Evolutionary conservation across 2,113 vertebrate genomes (phyloP), one percentile per base, ranked within the genome.

Genomic region (Charadrius vociferus): DNA sequence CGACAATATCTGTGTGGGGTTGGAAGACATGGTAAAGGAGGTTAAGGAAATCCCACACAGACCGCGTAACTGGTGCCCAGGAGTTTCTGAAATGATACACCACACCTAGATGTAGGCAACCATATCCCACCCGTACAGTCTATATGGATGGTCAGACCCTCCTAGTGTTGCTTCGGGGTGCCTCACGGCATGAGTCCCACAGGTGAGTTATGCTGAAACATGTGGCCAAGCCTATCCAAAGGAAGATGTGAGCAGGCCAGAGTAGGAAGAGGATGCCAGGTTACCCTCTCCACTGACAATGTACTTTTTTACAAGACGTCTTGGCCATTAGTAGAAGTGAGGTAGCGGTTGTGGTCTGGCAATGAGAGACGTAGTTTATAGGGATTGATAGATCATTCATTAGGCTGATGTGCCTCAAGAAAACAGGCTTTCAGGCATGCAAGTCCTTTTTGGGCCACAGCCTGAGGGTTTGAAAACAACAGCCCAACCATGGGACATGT

Each of bases 151-250:
- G 10, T 70, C 55, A 43, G 47, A 43, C 41, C 20, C 62, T 37
- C 17, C 43, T 29, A 22, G n/a, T 3, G 1, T 37, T 1, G 0
- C 29, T 59, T 34, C 3, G 2, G 61, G 12, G 14, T 45, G 18
- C 66, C 21, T 67, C 26, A 47, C 41, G n/a, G 13, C 45, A 14
- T 12, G 15, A 43, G 19, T 63, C 41, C n/a, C 36, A 14, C 32
- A 18, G 19, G 27, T 0, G 2, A 56, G 32, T 59, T 72, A 26
- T 9, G 34, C 41, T 80, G 53, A 74, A 89, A 61, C 26, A 7
- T 12, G 14, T 36, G 41, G 30, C 17, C 72, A 36, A 20, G 52
- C 39, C 39, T n/a, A 23, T 24, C 29, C 30, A 47, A 36, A 66
- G 55, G 71, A 39, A 37, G n/a, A 59, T 23, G 23, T 0, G 2